Evolutionary conservation across 2,113 vertebrate species (phyloP), one percentile per base, ranked within the genome.

Genomic region (Passer montanus): DNA sequence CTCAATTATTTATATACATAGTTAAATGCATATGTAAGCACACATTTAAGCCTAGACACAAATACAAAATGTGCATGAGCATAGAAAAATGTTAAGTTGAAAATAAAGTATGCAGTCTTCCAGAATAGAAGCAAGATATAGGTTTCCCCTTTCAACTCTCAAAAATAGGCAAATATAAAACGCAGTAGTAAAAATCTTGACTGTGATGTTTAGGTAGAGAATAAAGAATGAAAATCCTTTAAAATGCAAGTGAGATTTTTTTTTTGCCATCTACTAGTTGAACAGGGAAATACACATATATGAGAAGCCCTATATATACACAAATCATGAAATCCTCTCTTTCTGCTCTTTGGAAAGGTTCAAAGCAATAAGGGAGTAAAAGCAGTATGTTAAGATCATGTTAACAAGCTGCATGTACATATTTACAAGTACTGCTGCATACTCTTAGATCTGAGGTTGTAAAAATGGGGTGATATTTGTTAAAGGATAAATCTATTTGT

Each of bases 391-490:
- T 27, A 87, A 55, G 13, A 63, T 33, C 13, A 59, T 12, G 28
- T 39, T 33, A 70, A 43, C 26, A 46, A 93, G 27, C 17, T 74
- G 35, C 26, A 22, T 3, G 5, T 8, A 75, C 27, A 35, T 33
- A 10, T 35, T 93, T 9, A 70, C 33, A 78, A 58, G 14, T 22
- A 41, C 12, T 59, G 10, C 30, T 59, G 16, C 35, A 59, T 3
- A 43, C 15, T 47, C 14, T 15, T 43, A 47, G 7, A 43, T 35
- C 22, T 37, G 26, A 90, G 26, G 30, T 11, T 74, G 26, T 8
- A 80, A 7, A 66, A 90, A 37, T 19, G 5, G 46, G 16, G 6
- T 27, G 11, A 43, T 33, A 68, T 0, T 4, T 2, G 2, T 22
- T 80, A 49, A 80, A 92, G 15, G 7, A 80, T 10, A 88, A 84